Base-by-base conservation (phyloP, 2,888 invertebrate species). In the Sacculina carcini region DNA sequence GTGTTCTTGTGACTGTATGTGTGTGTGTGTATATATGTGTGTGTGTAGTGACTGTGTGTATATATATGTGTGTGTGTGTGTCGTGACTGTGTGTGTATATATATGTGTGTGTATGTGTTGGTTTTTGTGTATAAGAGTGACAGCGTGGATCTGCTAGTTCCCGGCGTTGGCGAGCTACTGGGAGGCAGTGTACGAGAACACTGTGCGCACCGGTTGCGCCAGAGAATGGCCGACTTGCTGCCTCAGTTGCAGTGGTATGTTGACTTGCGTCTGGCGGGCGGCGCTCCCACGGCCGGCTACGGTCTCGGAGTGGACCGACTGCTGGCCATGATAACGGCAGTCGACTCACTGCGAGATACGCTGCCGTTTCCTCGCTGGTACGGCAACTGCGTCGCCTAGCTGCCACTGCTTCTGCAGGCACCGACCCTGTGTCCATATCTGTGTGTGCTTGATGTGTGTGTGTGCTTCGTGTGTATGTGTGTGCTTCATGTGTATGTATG, bases 181-280 rank as follows among this genome's bases (percentile, higher is more conserved):
- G 98, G 98, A 5, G 98, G 98, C 1, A 86, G 92, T 67, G 69
- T 99, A 14, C 78, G 98, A 59, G 94, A 96, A 67, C 74, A 79
- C 59, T 66, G 77, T 66, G 76, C 75, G 55, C 68, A 73, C 0
- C 69, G 69, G 50, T 68, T 90, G 24, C 69, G 72, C 58, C 56
- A 63, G 2, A 76, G 75, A 62, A 63, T 82, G 40, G 53, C 59
- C 31, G 56, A 58, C 24, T 50, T 63, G 12, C 9, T 40, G 36
- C 80, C 26, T 7, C 26, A 10, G 29, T 46, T 85, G 12, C 67
- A 75, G 53, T 86, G 94, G 94, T 96, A 96, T 64, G 68, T 87
- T 51, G 84, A 94, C 47, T 65, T 94, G 51, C 70, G 96, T 52
- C 78, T 78, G 55, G 86, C 75, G 66, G 98, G 96, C 1, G 78